A percentile compares a stretch with the other conserved stretches of the same genome.
Conservation (phyloP, 2,113 vertebrate species). For the human (Homo sapiens) region GRCh38 chr12:14912001-14912500, state of each 20-base stretch:
- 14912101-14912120: neutral
- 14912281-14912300: too few species aligned
- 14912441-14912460: too few species aligned
- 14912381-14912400: too few species aligned
- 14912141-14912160: neutral
- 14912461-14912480: too few species aligned
- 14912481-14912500: too few species aligned
- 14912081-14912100: neutral
- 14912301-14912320: too few species aligned
- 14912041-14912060: neutral
- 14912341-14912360: too few species aligned
- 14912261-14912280: neutral
- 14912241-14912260: neutral
- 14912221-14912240: neutral
- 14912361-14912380: too few species aligned
- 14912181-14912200: neutral
- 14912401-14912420: too few species aligned
- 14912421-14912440: rapidly evolving
- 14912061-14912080: neutral
- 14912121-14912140: neutral
- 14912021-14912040: neutral
- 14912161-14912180: neutral
- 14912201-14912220: neutral
- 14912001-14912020: neutral
- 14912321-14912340: too few species aligned